phyloP scores from a whole-genome alignment of 2,888 invertebrate species.

The Lottia gigantea region DNA sequence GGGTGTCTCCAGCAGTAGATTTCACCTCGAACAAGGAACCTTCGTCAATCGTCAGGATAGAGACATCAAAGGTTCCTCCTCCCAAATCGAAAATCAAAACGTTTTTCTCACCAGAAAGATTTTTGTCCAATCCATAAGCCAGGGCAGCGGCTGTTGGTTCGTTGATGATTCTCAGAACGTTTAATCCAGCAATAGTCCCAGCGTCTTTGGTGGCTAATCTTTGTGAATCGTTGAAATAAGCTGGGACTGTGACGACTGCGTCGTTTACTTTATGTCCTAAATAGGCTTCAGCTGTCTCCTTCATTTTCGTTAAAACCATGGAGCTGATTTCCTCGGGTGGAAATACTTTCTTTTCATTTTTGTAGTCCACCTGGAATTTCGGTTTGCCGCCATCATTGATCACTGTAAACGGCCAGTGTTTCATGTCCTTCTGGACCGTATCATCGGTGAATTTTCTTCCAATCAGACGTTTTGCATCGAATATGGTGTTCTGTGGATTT shows the following conservation, averaged over 20 bases:
- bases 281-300: conserved; percentile 71
- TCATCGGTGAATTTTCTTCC: conserved; percentile 54
- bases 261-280: conserved; percentile 73
- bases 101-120: conserved; percentile 70
- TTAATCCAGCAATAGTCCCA: conserved; percentile 67
- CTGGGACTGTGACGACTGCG: conserved; percentile 66
- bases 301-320: conserved; percentile 92
- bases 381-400: conserved; percentile 49
- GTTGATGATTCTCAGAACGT: conserved; percentile 75
- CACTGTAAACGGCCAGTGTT: conserved; percentile 61
- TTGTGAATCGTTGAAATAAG: conserved; percentile 70
- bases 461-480: conserved; percentile 64
- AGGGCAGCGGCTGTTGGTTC: conserved; percentile 68
- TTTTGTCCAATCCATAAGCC: conserved; percentile 74
- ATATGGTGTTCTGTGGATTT: conserved; percentile 82
- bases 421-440: conserved; percentile 56
- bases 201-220: conserved; percentile 74
- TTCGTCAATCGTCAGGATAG: conserved; percentile 71
- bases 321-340: conserved; percentile 90
- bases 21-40: conserved; percentile 70
- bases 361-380: conserved; percentile 69
- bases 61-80: conserved; percentile 69
- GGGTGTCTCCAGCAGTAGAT: conserved; percentile 64
- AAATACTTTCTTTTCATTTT: conserved; percentile 86
- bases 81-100: conserved; percentile 74